Base-by-base conservation (phyloP, 2,888 invertebrate species). In the Aphodius granarius region DNA sequence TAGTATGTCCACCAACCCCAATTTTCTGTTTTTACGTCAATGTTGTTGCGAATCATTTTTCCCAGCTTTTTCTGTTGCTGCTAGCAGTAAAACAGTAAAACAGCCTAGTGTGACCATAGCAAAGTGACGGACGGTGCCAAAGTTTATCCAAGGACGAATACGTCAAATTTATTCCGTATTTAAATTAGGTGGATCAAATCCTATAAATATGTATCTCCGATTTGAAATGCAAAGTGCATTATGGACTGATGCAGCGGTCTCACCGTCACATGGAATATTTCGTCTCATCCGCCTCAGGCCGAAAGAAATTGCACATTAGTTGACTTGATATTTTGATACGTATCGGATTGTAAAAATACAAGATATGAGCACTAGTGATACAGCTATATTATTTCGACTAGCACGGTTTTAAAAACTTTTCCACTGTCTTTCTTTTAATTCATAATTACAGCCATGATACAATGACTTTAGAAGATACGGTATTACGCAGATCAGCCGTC, bases 161-260 rank as follows among this genome's bases (percentile, higher is more conserved):
- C 4, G 43, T 43, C 43, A 13, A 43, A 43, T 43, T 43, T 43
- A 43, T 43, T 43, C 3, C 43, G 43, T 43, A 68, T 68, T 21
- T 68, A 68, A 68, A 68, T 68, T 21, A 68, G 43, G 43, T 16
- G 68, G 22, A 68, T 68, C 68, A 22, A 68, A 20, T 21, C 73
- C 17, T 65, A 73, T 73, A 73, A 73, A 73, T 73, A 73, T 73
- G 73, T 66, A 73, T 73, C 22, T 21, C 21, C 6, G n/a, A 73
- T 73, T 73, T 73, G 73, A 73, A 73, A 65, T 73, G 73, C 73
- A 65, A 73, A 73, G 64, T 64, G 73, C 66, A 73, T 65, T 73
- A 16, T 73, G 21, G 17, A 22, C 66, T 13, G 71, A 21, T 21
- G 64, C 62, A 65, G 65, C 4, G 21, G 21, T 68, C 9, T 13